A percentile compares a stretch with the other conserved stretches of the same genome.
phyloP scores from a whole-genome alignment of 2,113 vertebrate species.

The Apeltes quadracus region DNA sequence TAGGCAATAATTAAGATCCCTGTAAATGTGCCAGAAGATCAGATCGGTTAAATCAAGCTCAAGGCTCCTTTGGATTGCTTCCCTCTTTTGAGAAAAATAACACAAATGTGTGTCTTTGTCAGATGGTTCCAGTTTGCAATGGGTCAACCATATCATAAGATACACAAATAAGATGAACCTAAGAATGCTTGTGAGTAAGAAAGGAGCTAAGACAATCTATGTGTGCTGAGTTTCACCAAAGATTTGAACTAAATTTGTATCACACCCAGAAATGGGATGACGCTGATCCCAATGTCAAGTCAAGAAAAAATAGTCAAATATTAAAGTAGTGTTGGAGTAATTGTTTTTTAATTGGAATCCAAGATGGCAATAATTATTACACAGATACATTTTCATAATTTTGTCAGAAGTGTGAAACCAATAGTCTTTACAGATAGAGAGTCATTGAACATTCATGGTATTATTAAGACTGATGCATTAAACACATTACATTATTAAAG shows the following conservation, averaged over 20 bases:
- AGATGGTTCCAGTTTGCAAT: not conserved
- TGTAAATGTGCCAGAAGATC: not conserved
- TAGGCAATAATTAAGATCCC: not conserved
- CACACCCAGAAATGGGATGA: not conserved
- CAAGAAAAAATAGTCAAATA: not conserved
- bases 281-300: not conserved
- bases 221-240: not conserved
- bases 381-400: slow-evolving; percentile 16
- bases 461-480: not conserved
- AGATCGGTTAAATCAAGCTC: not conserved
- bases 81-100: not conserved
- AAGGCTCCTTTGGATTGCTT: not conserved
- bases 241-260: not conserved
- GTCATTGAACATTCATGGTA: not conserved
- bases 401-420: slow-evolving; percentile 11
- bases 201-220: not conserved
- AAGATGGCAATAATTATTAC: not conserved
- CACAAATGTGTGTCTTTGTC: not conserved
- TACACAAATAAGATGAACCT: no score
- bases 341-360: slow-evolving; percentile 10
- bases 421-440: not conserved
- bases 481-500: not conserved
- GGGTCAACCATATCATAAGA: not conserved
- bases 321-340: not conserved
- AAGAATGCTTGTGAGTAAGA: not conserved